Conservation (phyloP, 2,113 vertebrate genomes). For the Carollia perspicillata region DNA sequence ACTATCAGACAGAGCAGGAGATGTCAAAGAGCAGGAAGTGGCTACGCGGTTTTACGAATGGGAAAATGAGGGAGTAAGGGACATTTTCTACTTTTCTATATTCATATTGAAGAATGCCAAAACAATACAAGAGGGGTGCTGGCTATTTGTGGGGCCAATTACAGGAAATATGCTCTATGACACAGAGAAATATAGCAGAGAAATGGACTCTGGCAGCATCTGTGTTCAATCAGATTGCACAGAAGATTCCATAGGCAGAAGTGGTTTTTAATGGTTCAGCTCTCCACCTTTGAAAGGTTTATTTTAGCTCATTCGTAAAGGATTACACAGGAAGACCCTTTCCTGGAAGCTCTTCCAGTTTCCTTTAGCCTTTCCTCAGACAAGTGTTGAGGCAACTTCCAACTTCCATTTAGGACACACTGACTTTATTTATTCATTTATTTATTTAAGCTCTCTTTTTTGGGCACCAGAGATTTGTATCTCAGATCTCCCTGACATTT, state of each 20-base stretch:
- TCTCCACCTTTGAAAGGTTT: neutral
- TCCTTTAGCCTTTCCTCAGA: neutral
- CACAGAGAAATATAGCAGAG: neutral
- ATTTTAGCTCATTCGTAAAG: neutral
- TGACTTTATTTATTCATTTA: neutral
- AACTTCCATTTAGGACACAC: neutral
- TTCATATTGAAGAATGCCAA: slow-evolving; percentile 12
- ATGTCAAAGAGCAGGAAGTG: neutral
- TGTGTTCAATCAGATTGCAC: neutral
- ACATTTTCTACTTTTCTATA: neutral
- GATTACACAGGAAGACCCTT: neutral
- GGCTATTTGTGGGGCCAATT: neutral
- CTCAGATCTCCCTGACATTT: neutral
- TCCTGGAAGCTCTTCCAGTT: neutral
- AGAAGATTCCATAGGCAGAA: neutral
- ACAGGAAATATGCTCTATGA: neutral
- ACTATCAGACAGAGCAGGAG: neutral
- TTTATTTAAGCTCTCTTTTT: neutral
- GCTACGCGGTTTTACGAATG: slow-evolving; percentile 6
- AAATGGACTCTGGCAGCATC: neutral
- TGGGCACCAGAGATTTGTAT: neutral
- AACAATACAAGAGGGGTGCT: neutral
- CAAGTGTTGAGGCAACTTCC: neutral
- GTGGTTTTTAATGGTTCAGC: neutral
- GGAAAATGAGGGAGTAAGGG: neutral